Evolutionary conservation across 1,140 invertebrate species (phyloP), one percentile per base, ranked within the genome.

Genomic region (Battus philenor): DNA sequence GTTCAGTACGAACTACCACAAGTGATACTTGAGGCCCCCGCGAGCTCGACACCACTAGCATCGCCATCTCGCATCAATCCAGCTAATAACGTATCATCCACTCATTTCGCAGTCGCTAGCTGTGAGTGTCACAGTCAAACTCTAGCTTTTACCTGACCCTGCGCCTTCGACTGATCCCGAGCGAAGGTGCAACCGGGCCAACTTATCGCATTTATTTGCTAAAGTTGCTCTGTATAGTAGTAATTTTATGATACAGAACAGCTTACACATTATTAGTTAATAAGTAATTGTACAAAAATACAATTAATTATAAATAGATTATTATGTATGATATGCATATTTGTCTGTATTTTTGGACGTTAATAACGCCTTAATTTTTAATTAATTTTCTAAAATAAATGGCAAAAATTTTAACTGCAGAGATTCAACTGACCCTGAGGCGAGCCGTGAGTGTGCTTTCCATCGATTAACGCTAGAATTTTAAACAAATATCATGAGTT

Each of bases 11-110:
- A 80, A 68, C 87, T 89, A 67, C 90, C 91, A 85, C 89, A 91
- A 88, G 90, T 92, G 88, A 90, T 91, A 79, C 90, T 92, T 86
- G 90, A 92, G 89, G 90, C 90, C 86, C 88, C 87, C 79, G 86
- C 87, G 86, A 89, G 87, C 70, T 89, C 91, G 87, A 89, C 88
- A 87, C 75, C 75, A 70, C 75, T 68, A 70, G 87, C 87, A 86
- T 88, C 87, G 86, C 88, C 89, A 87, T 88, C 86, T 88, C 86
- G 85, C 71, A 76, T 81, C 67, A 70, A 76, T 50, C 67, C 64
- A 73, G 68, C 70, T 79, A 76, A 76, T 65, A 78, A 60, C 54
- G 62, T 74, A 62, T 76, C 89, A 89, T 87, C 86, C 88, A 87
- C 87, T 89, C 87, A 87, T 88, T 87, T 89, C 62, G 77, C 77